Evolutionary conservation across 2,888 invertebrate species (phyloP), one percentile per base, ranked within the genome.

Genomic region (Eupsilia transversa): DNA sequence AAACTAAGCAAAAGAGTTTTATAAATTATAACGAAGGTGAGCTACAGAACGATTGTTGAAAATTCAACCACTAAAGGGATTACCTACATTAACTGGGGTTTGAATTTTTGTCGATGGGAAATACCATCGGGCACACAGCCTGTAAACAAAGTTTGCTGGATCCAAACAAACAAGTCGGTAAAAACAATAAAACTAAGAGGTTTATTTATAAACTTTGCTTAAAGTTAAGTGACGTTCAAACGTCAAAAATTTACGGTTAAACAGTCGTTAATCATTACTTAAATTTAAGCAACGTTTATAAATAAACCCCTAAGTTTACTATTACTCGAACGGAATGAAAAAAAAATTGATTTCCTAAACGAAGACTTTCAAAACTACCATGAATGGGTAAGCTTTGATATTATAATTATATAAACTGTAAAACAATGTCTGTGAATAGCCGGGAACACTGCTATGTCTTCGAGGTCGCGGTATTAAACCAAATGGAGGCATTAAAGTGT

Each of bases 401-500:
- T 10, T 20, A n/a, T 68, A 46, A 70, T 35, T 70, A 35, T 35
- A 68, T 70, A 46, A 70, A 35, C 20, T 70, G 35, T 65, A 65
- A 65, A 60, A 77, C 61, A 61, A 38, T 77, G 64, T 54, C 35
- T 5, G 33, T 61, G 5, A 56, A 72, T 71, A 49, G 65, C 56
- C 30, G 12, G 17, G 57, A 77, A 63, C 12, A 63, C 30, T 52
- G 20, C 41, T n/a, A 23, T 56, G 41, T 20, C 46, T 14, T 49
- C 41, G 38, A 52, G 49, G 66, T 66, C 66, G 20, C 54, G 30
- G 23, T 61, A 33, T 63, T 68, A 56, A 75, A 66, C 41, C 27
- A 56, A 77, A 78, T 72, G 23, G 56, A 52, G 56, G 33, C 66
- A 77, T 72, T 57, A 67, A 72, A 78, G 43, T 56, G 9, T 61